Base-by-base conservation (phyloP, 2,888 invertebrate genomes). In the Xanthia togata region DNA sequence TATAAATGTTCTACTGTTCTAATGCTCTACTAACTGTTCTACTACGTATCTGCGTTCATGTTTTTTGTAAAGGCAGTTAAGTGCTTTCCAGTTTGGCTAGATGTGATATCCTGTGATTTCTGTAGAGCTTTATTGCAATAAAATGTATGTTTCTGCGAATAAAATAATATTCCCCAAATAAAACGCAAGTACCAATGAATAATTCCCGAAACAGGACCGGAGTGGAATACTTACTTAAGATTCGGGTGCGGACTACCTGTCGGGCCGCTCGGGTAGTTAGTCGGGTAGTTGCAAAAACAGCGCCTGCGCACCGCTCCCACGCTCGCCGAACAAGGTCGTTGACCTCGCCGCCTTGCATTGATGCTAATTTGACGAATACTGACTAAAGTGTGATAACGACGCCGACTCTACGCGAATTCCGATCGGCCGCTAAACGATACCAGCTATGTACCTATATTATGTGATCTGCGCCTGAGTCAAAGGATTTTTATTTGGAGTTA, bases 351-450 rank as follows among this genome's bases (percentile, higher is more conserved):
- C 87, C 88, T 89, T 94, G 95, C 95, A 94, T 92, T 92, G 90
- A 95, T 94, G 94, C 90, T 94, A 94, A 95, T 94, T 95, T 95
- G 95, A 94, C 94, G 94, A 95, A 93, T 93, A 91, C 90, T 88
- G 87, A 85, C 88, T 83, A 85, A 82, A 84, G 85, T 83, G 84
- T 87, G 89, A 88, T 88, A 88, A 88, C 89, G 89, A 87, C 86
- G 82, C 70, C 80, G 72, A 76, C 74, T 86, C 83, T 88, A 87
- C 86, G 87, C 83, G 79, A 87, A 89, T 87, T 81, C 84, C 82
- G 72, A 87, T 80, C 73, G 79, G n/a, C 59, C 73, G 70, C 84
- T 84, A 85, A 88, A 81, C 79, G 85, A 86, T 84, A 71, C 78
- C 60, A 70, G 81, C 79, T 84, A 73, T 76, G 68, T 77, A n/a